Conservation (phyloP, 2,797 vertebrate species). For the Ptychadena robeensis region DNA sequence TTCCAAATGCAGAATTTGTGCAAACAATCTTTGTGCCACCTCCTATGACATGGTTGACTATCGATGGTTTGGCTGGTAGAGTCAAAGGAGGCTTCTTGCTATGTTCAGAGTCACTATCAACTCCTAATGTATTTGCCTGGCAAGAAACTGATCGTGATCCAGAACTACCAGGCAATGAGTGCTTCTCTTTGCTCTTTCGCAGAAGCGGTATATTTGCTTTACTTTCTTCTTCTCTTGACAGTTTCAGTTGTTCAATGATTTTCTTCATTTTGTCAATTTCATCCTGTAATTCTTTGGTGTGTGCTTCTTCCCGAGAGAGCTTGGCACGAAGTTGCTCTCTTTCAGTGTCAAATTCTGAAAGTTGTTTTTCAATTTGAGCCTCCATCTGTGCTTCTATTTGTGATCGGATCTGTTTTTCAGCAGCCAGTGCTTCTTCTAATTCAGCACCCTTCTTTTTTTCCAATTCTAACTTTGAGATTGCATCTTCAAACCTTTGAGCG, state of each 20-base stretch:
- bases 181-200: conserved; percentile 75
- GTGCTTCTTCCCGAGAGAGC: conserved; percentile 86
- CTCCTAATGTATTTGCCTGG: conserved; percentile 82
- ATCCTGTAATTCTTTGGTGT: conserved; percentile 78
- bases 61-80: conserved; percentile 83
- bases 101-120: conserved; percentile 78
- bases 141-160: conserved; percentile 86
- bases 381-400: conserved; percentile 94
- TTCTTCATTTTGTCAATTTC: conserved; percentile 88
- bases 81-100: conserved; percentile 82
- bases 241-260: conserved; percentile 88
- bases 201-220: conserved; percentile 73
- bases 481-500: conserved; percentile 89
- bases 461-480: conserved; percentile 86
- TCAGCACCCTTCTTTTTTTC: conserved; percentile 81
- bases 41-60: conserved; percentile 78
- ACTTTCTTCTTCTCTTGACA: conserved; percentile 76
- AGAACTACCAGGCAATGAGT: conserved; percentile 79
- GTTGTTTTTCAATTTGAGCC: conserved; percentile 95
- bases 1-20: conserved; percentile 66
- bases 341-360: conserved; percentile 93
- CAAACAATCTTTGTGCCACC: conserved; percentile 79
- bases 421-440: conserved; percentile 84
- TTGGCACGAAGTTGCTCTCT: conserved; percentile 91
- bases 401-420: conserved; percentile 82